phyloP scores from a whole-genome alignment of 2,888 invertebrate species.

The Iselma pallidipennis region DNA sequence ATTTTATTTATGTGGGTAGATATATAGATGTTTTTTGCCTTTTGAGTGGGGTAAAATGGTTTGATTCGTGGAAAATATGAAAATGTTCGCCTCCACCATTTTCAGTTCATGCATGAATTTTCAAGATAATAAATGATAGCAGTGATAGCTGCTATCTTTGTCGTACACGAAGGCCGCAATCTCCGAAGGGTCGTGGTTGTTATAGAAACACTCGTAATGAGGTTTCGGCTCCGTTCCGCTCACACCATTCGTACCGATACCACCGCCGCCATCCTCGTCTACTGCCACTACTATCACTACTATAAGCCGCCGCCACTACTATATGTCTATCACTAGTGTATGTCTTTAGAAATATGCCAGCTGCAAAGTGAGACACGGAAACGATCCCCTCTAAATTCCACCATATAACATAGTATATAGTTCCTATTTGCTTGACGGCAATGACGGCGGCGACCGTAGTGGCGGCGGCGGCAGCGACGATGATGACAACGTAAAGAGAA shows the following conservation, averaged over 20 bases:
- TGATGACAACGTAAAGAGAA: neutral
- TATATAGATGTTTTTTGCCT: too few relatives aligned
- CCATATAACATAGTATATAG: too few relatives aligned
- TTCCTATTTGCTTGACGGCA: too few relatives aligned
- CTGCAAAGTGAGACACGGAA: constrained; percentile 19
- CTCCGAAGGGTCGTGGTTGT: constrained; percentile 46
- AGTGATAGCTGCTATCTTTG: constrained; percentile 34
- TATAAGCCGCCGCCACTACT: too few relatives aligned
- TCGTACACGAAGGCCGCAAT: constrained; percentile 36
- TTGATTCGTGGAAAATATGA: neutral
- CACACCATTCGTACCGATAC: constrained; percentile 16
- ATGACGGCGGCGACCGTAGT: neutral
- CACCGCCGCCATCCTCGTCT: neutral
- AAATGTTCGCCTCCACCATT: constrained; percentile 29
- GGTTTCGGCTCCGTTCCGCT: constrained; percentile 38
- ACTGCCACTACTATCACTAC: neutral
- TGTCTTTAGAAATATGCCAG: constrained; percentile 23
- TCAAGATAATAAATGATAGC: constrained; percentile 44
- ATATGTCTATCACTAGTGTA: too few relatives aligned
- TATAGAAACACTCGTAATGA: constrained; percentile 49
- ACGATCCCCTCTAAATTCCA: constrained; percentile 16
- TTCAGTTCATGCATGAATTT: constrained; percentile 44
- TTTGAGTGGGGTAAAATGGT: neutral
- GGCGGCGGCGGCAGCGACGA: neutral
- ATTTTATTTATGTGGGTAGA: too few relatives aligned